Percentiles rank a stretch among this genome's conserved stretches.
Evolutionary conservation across 2,888 invertebrate species (phyloP).

Genomic region (Acanthoscelides obtectus): DNA sequence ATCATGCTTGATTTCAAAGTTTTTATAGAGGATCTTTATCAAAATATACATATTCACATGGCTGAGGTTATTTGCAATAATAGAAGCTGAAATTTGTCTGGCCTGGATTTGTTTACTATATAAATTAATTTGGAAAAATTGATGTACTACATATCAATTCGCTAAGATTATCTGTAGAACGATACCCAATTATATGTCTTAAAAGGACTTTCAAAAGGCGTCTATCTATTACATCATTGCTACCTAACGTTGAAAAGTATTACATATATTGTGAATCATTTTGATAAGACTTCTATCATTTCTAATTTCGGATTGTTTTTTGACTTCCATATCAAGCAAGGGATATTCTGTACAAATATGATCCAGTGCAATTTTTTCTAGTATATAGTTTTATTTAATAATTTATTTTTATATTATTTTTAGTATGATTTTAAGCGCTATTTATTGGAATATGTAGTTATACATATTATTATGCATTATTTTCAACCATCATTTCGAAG

Average conservation of each 20-base stretch:
- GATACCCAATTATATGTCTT: no score
- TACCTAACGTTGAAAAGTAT: no score
- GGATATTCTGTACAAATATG: conserved; percentile 13
- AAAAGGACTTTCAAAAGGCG: no score
- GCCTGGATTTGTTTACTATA: no score
- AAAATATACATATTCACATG: background rate
- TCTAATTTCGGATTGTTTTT: background rate
- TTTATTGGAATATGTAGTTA: background rate
- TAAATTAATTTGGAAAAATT: no score
- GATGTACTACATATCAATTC: no score
- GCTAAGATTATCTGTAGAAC: no score
- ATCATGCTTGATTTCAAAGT: background rate
- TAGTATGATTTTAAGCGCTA: background rate
- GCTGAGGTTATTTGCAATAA: background rate
- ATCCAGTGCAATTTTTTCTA: conserved; percentile 18
- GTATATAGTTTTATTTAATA: conserved; percentile 7
- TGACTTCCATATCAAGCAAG: conserved; percentile 1
- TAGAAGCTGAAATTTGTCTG: no score
- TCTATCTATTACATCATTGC: no score
- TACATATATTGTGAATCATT: background rate
- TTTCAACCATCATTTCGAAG: background rate
- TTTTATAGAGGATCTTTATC: background rate
- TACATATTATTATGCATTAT: no score
- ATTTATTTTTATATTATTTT: conserved; percentile 11
- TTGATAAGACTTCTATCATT: background rate